Evolutionary conservation across 2,888 invertebrate species (phyloP).

Genomic region (Hipparchia semele): DNA sequence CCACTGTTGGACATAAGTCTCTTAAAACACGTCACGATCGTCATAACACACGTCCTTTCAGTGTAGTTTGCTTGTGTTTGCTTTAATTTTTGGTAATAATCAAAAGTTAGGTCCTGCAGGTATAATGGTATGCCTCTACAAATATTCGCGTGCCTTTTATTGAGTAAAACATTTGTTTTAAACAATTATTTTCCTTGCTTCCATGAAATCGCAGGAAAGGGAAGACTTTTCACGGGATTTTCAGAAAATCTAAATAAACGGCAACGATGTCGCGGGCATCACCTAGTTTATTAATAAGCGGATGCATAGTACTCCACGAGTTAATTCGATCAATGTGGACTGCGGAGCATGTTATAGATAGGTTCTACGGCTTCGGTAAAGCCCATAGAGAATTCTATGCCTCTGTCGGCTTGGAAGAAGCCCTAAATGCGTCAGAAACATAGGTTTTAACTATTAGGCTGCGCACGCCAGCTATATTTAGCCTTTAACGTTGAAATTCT

Average conservation of each 20-base stretch:
- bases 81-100: too few species aligned
- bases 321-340: background rate
- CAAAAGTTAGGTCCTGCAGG: too few species aligned
- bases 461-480: background rate
- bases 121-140: too few species aligned
- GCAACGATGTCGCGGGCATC: background rate
- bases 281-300: background rate
- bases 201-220: too few species aligned
- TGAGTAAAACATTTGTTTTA: too few species aligned
- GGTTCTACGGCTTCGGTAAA: constrained; percentile 15
- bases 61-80: too few species aligned
- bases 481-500: background rate
- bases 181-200: too few species aligned
- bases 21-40: too few species aligned
- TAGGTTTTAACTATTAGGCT: constrained; percentile 16
- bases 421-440: constrained; percentile 3
- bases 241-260: background rate
- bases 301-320: background rate
- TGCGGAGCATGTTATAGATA: background rate
- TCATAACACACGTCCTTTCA: too few species aligned
- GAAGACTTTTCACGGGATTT: background rate
- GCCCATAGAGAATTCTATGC: constrained; percentile 18
- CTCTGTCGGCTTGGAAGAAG: constrained; percentile 17
- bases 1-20: too few species aligned
- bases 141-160: too few species aligned